Conservation (phyloP, 2,113 vertebrate species). For the Rhabdornis inornatus region DNA sequence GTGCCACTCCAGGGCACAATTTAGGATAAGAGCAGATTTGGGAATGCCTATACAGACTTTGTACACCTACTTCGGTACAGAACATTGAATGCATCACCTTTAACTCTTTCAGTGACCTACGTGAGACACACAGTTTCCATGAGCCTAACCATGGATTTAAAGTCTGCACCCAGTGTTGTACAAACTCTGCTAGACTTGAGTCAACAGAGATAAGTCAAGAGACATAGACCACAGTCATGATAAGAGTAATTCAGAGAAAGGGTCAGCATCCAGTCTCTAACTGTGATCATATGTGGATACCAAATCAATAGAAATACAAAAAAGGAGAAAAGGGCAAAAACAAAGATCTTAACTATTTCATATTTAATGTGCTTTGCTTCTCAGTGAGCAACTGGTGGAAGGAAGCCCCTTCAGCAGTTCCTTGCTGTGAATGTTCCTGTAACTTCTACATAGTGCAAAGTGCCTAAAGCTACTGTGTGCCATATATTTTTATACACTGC, state of each 20-base stretch:
- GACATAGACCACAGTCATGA: neutral
- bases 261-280: neutral
- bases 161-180: neutral
- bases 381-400: neutral
- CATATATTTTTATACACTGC: neutral
- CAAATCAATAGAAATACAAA: neutral
- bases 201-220: neutral
- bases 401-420: neutral
- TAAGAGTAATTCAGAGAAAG: neutral
- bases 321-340: neutral
- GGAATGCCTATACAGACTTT: neutral
- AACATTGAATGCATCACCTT: neutral
- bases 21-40: neutral
- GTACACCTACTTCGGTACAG: neutral
- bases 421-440: neutral
- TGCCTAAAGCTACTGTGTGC: neutral
- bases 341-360: neutral
- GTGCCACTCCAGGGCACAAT: neutral
- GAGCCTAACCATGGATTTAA: neutral
- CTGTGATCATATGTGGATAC: neutral
- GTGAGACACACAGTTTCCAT: neutral
- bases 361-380: neutral
- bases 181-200: neutral
- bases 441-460: neutral
- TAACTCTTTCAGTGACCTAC: neutral